Conservation (phyloP, 2,888 invertebrate species). For the Caenorhabditis zanzibari region DNA sequence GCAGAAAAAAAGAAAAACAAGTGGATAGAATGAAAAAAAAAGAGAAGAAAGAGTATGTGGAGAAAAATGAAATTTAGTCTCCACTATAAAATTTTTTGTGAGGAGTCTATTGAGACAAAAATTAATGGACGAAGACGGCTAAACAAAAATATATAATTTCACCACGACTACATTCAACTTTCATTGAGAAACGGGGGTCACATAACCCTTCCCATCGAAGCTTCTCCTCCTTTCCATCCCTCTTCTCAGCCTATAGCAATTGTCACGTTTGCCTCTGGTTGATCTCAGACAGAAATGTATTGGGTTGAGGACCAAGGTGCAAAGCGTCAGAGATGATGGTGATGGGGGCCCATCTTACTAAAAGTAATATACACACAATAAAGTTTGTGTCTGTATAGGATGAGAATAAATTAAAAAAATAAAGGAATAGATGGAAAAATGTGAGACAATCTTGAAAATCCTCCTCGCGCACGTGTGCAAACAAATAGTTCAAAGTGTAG, state of each 20-base stretch:
- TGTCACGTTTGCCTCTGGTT: slow-evolving; percentile 57
- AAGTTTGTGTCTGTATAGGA: not conserved
- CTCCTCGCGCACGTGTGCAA: slow-evolving; percentile 55
- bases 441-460: slow-evolving; percentile 31
- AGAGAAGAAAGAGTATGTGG: not conserved
- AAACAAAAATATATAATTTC: slow-evolving; percentile 22
- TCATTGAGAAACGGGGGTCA: slow-evolving; percentile 21
- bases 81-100: slow-evolving; percentile 1
- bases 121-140: not conserved
- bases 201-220: slow-evolving; percentile 33
- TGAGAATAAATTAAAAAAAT: slow-evolving; percentile 2
- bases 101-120: not conserved
- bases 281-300: slow-evolving; percentile 46
- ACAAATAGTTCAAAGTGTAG: slow-evolving; percentile 55
- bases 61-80: slow-evolving; percentile 9
- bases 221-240: slow-evolving; percentile 16
- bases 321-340: slow-evolving; percentile 63
- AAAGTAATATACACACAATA: not conserved
- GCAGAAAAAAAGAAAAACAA: not conserved
- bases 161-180: slow-evolving; percentile 22
- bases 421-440: not conserved
- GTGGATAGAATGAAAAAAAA: not conserved
- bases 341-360: not conserved
- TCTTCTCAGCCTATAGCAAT: slow-evolving; percentile 31
- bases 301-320: slow-evolving; percentile 56